Conservation (phyloP, 2,797 vertebrate genomes). For the Meriones psammophilus region DNA sequence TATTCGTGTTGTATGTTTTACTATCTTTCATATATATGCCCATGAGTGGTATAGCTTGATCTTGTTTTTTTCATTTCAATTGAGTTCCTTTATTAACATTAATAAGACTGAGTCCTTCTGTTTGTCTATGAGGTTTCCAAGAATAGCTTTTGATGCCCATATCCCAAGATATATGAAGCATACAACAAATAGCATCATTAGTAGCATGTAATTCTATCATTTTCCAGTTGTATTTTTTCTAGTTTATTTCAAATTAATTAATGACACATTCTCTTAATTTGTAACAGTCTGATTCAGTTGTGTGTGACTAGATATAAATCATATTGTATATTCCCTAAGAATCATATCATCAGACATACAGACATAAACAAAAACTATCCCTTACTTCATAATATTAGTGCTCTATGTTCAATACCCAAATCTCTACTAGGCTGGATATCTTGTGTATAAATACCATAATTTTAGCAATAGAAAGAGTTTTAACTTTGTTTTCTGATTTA, state of each 20-base stretch:
- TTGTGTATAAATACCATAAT: not conserved
- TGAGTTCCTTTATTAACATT: not conserved
- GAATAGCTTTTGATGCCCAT: not conserved
- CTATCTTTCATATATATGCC: no score
- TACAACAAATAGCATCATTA: constrained; percentile 2
- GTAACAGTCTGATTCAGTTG: not conserved
- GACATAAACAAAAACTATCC: not conserved
- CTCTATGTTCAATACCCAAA: not conserved
- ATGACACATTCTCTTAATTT: not conserved
- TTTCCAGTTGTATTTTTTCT: constrained; percentile 1
- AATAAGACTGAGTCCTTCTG: not conserved
- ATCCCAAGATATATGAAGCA: not conserved
- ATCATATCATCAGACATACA: not conserved
- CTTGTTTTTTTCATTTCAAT: not conserved
- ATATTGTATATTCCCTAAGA: not conserved
- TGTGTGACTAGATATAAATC: not conserved
- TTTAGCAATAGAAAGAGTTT: not conserved
- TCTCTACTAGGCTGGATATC: not conserved
- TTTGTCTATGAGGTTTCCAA: not conserved
- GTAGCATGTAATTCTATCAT: not conserved
- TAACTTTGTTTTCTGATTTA: constrained; percentile 6
- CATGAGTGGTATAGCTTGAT: no score
- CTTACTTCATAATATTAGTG: not conserved
- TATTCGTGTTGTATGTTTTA: no score
- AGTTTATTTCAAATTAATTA: not conserved